Base-by-base conservation (phyloP, 2,888 invertebrate species). In the Omphaloscelis lunosa region DNA sequence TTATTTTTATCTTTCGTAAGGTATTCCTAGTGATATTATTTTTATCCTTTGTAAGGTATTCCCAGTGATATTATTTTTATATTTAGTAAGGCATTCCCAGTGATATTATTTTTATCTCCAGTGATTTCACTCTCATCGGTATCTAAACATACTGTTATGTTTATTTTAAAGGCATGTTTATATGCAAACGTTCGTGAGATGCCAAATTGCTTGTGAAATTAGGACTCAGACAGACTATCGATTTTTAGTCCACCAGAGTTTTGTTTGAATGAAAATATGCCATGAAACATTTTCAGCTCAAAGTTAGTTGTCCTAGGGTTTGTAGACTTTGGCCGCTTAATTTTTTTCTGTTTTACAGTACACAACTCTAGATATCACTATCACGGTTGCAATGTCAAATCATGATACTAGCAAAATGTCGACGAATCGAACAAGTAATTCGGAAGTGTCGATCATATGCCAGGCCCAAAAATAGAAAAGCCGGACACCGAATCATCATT, bases 161-260 rank as follows among this genome's bases (percentile, higher is more conserved):
- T 80, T 83, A 80, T 83, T 72, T 83, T 83, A 75, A 75, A 83
- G 82, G 58, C 80, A 20, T 83, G 69, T 82, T 80, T 83, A 83
- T 83, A 65, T 53, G 72, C 53, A 70, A 83, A 83, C 15, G 75
- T 72, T 80, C 69, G 72, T 48, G 58, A 59, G 82, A 72, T 83
- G 76, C 82, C 82, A 83, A 83, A 83, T 83, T 48, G 70, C 76
- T 69, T 59, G 75, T 39, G 51, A 75, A 63, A 51, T 72, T 59
- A 83, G 72, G 82, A 45, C 27, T 70, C 61, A 59, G 58, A 11
- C 80, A 83, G 34, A 75, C 69, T 48, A 53, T 34, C 34, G 65
- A 69, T 56, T 72, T 69, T 61, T 67, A 62, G 34, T 45, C 4
- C 45, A 45, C 15, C 45, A 45, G 15, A 45, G 0, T 15, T 15